A percentile compares a stretch with the other conserved stretches of the same genome.
Evolutionary conservation across 2,888 invertebrate species (phyloP).

Genomic region (Thumatha senex): DNA sequence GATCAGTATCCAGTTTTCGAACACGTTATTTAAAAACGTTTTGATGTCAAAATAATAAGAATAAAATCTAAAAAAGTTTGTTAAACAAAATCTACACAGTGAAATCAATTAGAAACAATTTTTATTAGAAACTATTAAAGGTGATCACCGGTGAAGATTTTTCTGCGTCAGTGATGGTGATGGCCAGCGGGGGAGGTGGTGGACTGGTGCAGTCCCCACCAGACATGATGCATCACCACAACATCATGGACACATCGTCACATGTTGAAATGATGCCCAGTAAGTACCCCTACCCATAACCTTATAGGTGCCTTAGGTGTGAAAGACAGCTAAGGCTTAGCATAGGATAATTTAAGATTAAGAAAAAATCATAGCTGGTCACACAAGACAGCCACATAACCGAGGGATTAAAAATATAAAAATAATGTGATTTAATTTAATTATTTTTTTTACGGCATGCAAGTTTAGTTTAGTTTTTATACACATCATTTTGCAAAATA

Average conservation of each 20-base stretch:
- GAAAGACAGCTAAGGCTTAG: no score
- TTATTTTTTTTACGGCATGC: no score
- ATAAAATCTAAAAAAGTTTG: not conserved
- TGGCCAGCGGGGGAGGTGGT: constrained; percentile 79
- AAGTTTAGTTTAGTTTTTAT: no score
- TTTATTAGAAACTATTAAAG: constrained; percentile 30
- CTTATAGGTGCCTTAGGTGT: no score
- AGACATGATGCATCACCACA: constrained; percentile 79
- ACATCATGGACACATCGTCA: constrained; percentile 78
- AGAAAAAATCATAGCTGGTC: no score
- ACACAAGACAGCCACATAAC: no score
- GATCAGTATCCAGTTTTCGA: constrained; percentile 24
- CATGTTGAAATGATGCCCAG: constrained; percentile 81
- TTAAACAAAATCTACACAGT: constrained; percentile 1
- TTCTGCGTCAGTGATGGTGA: constrained; percentile 71
- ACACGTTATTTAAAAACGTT: constrained; percentile 2
- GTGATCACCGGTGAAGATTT: constrained; percentile 49
- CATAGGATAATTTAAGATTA: no score
- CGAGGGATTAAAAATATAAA: no score
- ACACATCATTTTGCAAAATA: no score
- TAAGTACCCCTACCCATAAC: constrained; percentile 47
- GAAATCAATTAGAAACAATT: constrained; percentile 5
- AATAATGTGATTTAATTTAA: no score
- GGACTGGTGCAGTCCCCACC: constrained; percentile 82
- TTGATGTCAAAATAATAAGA: constrained; percentile 1